Evolutionary conservation across 2,113 vertebrate genomes (phyloP).

Genomic region (Melospiza melodia): DNA sequence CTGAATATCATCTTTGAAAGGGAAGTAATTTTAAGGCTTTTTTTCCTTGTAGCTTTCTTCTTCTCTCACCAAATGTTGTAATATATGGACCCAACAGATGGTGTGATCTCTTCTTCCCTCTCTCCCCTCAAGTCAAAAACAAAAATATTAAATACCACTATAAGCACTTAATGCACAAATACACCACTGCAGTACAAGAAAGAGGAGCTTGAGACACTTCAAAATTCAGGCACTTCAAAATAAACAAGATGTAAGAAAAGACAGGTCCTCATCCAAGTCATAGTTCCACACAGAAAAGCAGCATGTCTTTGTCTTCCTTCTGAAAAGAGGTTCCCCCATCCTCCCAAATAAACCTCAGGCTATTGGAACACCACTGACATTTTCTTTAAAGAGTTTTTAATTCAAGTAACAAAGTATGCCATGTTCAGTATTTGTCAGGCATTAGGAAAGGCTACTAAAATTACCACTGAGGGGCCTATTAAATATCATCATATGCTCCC

Average conservation of each 20-base stretch:
- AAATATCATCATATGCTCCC: constrained; percentile 69
- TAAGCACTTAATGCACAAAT: not conserved
- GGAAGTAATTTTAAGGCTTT: not conserved
- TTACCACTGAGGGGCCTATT: constrained; percentile 72
- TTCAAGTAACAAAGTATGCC: constrained; percentile 75
- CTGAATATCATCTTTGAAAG: not conserved
- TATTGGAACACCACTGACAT: constrained; percentile 73
- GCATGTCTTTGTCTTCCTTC: not conserved
- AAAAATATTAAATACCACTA: constrained; percentile 5
- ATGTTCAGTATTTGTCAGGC: constrained; percentile 72
- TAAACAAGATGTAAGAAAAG: not conserved
- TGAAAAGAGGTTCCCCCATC: not conserved
- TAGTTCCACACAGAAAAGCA: not conserved
- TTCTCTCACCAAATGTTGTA: not conserved
- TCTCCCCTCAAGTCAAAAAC: not conserved
- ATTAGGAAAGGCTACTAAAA: constrained; percentile 68
- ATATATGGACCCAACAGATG: not conserved
- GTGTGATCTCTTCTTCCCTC: not conserved
- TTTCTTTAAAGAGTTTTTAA: constrained; percentile 78
- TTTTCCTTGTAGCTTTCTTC: not conserved
- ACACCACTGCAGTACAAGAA: not conserved
- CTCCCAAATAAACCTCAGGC: constrained; percentile 37
- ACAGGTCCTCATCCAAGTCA: not conserved
- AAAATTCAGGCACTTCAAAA: constrained; percentile 4
- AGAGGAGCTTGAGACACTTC: not conserved